phyloP scores from a whole-genome alignment of 1,140 invertebrate genomes.

The Drosophila bocki region DNA sequence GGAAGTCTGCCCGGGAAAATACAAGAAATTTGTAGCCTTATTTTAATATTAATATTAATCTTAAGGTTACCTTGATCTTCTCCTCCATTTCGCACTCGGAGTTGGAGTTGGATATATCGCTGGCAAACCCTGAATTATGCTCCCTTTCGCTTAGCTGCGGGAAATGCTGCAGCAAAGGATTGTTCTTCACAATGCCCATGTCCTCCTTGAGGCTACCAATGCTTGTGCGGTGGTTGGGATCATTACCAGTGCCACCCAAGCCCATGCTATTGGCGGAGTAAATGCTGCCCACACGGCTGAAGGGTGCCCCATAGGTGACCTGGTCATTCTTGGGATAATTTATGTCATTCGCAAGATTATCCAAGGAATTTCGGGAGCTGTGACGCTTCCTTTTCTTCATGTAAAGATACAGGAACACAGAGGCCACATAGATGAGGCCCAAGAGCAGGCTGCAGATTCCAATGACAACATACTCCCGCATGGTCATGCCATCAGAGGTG shows the following conservation, averaged over 20 bases:
- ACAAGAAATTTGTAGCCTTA: not conserved
- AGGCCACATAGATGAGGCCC: conserved; percentile 93
- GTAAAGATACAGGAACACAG: conserved; percentile 92
- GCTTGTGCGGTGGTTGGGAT: conserved; percentile 62
- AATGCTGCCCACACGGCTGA: conserved; percentile 73
- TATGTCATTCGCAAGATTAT: conserved; percentile 74
- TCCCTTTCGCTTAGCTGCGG: conserved; percentile 86
- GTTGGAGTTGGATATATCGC: conserved; percentile 84
- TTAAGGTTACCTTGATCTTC: conserved; percentile 62
- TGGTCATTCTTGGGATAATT: conserved; percentile 84
- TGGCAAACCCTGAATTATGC: conserved; percentile 85
- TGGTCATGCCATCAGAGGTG: conserved; percentile 86
- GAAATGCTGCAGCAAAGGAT: conserved; percentile 90
- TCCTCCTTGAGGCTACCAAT: conserved; percentile 79
- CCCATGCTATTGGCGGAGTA: conserved; percentile 75
- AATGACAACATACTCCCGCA: conserved; percentile 92
- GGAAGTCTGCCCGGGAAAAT: conserved; percentile 86
- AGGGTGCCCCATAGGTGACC: conserved; percentile 77
- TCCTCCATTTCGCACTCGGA: conserved; percentile 84
- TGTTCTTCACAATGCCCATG: conserved; percentile 89
- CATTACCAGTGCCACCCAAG: conserved; percentile 55
- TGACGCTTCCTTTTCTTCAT: conserved; percentile 87
- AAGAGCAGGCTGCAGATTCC: conserved; percentile 92
- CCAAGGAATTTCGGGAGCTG: conserved; percentile 66
- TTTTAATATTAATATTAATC: fast-evolving